These are phyloP conservation scores for Zingel zingel DNA, from an alignment of 2,113 vertebrate species.

Conservation along the genomic window DNA sequence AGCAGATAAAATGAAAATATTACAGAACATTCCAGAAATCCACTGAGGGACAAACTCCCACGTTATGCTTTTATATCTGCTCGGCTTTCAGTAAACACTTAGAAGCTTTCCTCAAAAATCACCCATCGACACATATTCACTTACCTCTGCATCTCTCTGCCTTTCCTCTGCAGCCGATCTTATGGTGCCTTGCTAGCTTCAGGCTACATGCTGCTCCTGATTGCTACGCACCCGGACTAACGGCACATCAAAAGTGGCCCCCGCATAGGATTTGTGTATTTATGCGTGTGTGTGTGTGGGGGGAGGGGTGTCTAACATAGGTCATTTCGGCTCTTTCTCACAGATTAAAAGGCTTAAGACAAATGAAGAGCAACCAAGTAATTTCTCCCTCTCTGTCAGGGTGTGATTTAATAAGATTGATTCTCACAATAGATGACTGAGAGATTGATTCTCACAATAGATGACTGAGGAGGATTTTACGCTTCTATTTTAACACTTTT, in stretches of 20 bases:
- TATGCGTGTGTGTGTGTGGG: background rate
- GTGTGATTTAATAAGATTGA: constrained; percentile 63
- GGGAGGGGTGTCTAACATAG: constrained; percentile 5
- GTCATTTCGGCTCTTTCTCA: constrained; percentile 47
- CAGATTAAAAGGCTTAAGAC: constrained; percentile 65
- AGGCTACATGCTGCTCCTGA: constrained; percentile 68
- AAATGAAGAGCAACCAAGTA: constrained; percentile 51
- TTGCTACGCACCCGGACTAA: constrained; percentile 58
- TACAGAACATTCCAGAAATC: constrained; percentile 59
- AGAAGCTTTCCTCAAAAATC: constrained; percentile 68
- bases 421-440: constrained; percentile 49
- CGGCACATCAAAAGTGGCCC: constrained; percentile 66
- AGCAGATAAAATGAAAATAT: constrained; percentile 69
- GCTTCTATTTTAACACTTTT: constrained; percentile 49
- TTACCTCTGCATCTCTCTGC: constrained; percentile 28
- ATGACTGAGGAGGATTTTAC: constrained; percentile 40
- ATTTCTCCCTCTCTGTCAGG: constrained; percentile 39
- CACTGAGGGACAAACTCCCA: constrained; percentile 72
- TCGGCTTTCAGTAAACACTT: constrained; percentile 73
- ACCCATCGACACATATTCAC: constrained; percentile 60
- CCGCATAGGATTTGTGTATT: constrained; percentile 25
- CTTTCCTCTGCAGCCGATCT: constrained; percentile 31
- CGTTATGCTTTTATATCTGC: constrained; percentile 68
- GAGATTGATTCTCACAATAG: constrained; percentile 55
- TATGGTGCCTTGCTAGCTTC: constrained; percentile 59